These are phyloP conservation scores for Protonibea diacanthus DNA, from an alignment of 2,797 vertebrate genomes.

Conservation along the genomic window DNA sequence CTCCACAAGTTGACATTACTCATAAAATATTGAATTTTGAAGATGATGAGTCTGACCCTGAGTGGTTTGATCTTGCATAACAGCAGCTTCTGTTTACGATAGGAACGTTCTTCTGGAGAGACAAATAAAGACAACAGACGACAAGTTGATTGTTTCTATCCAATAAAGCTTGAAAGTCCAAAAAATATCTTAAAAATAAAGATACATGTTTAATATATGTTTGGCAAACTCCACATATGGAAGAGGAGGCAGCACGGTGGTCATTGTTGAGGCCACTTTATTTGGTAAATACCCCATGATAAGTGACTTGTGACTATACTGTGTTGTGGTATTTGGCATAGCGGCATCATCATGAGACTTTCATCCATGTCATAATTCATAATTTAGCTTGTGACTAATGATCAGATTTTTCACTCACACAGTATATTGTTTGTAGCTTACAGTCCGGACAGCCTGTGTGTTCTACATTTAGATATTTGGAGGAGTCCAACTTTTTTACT, in stretches of 20 bases:
- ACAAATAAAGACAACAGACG: too few species aligned
- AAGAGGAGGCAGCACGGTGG: too few species aligned
- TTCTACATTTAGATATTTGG: not conserved
- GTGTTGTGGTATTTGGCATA: conserved; percentile 31
- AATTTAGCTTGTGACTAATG: conserved; percentile 6
- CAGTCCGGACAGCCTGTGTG: not conserved
- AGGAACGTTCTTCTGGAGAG: too few species aligned
- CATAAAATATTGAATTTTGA: not conserved
- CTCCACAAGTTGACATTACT: not conserved
- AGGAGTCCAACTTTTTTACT: not conserved
- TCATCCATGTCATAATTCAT: not conserved
- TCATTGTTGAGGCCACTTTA: not conserved
- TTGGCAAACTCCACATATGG: too few species aligned
- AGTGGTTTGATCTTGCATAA: conserved; percentile 9
- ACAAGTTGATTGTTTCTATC: too few species aligned
- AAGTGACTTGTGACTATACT: conserved; percentile 33
- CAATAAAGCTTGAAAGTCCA: too few species aligned
- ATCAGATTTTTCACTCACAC: not conserved
- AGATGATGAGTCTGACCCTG: conserved; percentile 25
- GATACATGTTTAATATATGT: too few species aligned
- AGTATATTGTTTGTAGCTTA: not conserved
- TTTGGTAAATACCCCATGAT: conserved; percentile 24
- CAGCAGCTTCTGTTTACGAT: not conserved
- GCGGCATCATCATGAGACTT: conserved; percentile 26
- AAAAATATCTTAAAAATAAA: too few species aligned